Evolutionary conservation across 1,140 invertebrate genomes (phyloP), one percentile per base, ranked within the genome.

Genomic region (Thereuonema tuberculata): DNA sequence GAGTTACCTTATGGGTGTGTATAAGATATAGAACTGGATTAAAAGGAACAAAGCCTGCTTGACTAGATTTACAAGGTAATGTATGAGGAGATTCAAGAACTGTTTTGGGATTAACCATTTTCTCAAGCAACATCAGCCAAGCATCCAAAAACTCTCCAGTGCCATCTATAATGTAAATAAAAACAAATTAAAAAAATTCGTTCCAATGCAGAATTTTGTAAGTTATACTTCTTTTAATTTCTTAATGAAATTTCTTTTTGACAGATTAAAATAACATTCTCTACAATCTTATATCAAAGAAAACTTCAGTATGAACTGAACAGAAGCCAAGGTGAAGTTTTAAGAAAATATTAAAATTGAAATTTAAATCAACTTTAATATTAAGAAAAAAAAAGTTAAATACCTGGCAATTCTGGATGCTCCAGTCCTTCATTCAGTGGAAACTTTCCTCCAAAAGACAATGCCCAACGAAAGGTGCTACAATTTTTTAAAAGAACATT

Each of bases 61-160:
- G 67, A 63, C 63, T 69, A 37, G 79, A 64, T 65, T 85, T 85
- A 0, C 78, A 68, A n/a, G 81, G 78, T 55, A 91, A 77, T 0
- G 80, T 77, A 68, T 93, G 87, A 0, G 87, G 86, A 0, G 86
- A 86, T 64, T 93, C 89, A 0, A 92, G 70, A 37, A 92, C 82
- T 0, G 84, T 82, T 66, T 88, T 87, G 0, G 88, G 87, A 75
- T 92, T 93, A 0, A 89, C 84, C 83, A 93, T 84, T 72, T 90
- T 90, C 70, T 93, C 89, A 1, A 93, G 73, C 1, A 93, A 73
- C 69, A 86, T 82, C 14, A 93, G 70, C 89, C 89, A 93, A 1
- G 87, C 83, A 69, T 93, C 89, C 1, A 93, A 71, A 67, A 92
- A 93, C 70, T 92, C 88, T 0, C 83, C 82, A 1, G 83, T 85